These are phyloP conservation scores for Bhutanitis thaidina DNA, from an alignment of 2,888 invertebrate species.

Conservation along the genomic window DNA sequence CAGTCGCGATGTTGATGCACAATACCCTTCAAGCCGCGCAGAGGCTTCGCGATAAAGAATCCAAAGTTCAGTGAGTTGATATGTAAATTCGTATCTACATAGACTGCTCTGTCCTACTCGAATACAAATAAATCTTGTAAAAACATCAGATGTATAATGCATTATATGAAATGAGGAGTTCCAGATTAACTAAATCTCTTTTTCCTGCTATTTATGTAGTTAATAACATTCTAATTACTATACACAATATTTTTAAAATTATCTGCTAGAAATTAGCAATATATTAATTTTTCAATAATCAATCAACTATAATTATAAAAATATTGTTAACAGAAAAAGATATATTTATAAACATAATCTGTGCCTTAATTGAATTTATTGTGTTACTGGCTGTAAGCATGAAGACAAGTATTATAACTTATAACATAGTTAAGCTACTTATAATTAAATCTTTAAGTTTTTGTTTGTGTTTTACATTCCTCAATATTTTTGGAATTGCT, in stretches of 20 bases:
- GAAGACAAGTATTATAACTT: conserved; percentile 27
- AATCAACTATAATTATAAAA: too few relatives aligned
- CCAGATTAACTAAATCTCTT: too few relatives aligned
- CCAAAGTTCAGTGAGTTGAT: conserved; percentile 1
- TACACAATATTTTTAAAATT: too few relatives aligned
- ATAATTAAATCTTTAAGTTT: not conserved
- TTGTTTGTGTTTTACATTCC: conserved; percentile 6
- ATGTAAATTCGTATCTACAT: conserved; percentile 8
- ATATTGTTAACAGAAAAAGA: too few relatives aligned
- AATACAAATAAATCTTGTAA: too few relatives aligned
- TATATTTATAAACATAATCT: not conserved
- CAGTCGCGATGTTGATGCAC: conserved; percentile 95
- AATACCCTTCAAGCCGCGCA: conserved; percentile 90
- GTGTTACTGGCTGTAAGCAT: conserved; percentile 16
- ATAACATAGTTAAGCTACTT: conserved; percentile 5
- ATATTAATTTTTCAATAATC: too few relatives aligned
- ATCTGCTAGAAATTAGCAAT: too few relatives aligned
- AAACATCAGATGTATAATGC: too few relatives aligned
- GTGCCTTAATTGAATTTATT: conserved; percentile 18
- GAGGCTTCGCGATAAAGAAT: conserved; percentile 39
- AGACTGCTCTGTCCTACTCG: not conserved
- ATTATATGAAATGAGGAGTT: too few relatives aligned
- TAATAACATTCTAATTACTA: too few relatives aligned
- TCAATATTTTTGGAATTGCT: not conserved
- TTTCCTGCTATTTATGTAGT: too few relatives aligned